These are phyloP conservation scores for Taenioides sp. DNA, from an alignment of 2,797 vertebrate genomes.

Conservation along the genomic window DNA sequence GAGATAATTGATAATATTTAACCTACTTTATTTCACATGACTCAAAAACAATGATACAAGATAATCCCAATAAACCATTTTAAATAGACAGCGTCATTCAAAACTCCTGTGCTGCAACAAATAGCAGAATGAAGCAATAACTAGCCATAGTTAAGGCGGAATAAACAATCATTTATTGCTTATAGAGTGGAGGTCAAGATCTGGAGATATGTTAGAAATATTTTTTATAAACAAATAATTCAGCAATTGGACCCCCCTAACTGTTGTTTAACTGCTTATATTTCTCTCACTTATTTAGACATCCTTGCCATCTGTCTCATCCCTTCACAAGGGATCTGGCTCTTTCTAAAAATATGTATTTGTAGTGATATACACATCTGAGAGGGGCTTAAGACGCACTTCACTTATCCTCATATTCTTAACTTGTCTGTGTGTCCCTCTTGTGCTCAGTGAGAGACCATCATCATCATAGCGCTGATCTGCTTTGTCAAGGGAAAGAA, in stretches of 20 bases:
- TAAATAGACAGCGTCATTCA: no score
- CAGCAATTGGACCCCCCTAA: neutral
- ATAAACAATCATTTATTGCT: neutral
- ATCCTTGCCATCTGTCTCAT: slow-evolving; percentile 10
- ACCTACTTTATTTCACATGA: no score
- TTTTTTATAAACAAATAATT: no score
- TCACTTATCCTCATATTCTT: slow-evolving; percentile 2
- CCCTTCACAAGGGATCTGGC: neutral
- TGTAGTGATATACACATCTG: slow-evolving; percentile 23
- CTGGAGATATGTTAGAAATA: no score
- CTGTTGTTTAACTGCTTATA: neutral
- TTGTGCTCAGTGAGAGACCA: slow-evolving; percentile 35
- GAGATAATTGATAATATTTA: no score
- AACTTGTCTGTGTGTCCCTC: slow-evolving; percentile 10
- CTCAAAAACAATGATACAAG: no score
- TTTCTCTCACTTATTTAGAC: slow-evolving; percentile 5
- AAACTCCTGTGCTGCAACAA: no score
- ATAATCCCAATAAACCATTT: no score
- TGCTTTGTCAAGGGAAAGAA: slow-evolving; percentile 35
- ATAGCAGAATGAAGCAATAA: no score
- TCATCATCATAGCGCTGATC: slow-evolving; percentile 31
- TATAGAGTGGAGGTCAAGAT: neutral
- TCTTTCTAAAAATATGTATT: slow-evolving; percentile 12
- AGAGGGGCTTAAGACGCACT: slow-evolving; percentile 21
- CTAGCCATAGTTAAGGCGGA: neutral